These are phyloP conservation scores for Neoniphon sammara DNA, from an alignment of 2,797 vertebrate species.

Conservation along the genomic window DNA sequence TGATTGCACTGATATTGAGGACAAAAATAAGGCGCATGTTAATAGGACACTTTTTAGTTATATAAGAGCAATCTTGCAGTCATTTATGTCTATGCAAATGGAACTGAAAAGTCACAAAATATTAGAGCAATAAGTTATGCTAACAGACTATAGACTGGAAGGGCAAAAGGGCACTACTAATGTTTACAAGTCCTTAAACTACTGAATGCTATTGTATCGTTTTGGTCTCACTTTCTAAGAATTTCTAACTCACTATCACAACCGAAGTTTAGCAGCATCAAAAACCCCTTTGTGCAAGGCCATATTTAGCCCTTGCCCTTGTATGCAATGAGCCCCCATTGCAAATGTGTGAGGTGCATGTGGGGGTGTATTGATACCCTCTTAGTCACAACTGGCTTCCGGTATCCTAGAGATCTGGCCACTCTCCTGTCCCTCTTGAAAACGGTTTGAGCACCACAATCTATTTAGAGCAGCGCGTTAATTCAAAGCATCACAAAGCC, in stretches of 20 bases:
- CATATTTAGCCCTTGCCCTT: conserved; percentile 46
- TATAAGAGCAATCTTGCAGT: neutral
- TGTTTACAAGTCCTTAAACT: neutral
- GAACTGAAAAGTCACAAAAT: neutral
- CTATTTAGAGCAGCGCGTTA: conserved; percentile 70
- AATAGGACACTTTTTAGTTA: conserved; percentile 1
- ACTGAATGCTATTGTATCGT: neutral
- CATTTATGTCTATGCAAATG: neutral
- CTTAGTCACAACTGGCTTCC: conserved; percentile 68
- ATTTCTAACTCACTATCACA: conserved; percentile 19
- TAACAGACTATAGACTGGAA: neutral
- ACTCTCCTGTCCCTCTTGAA: conserved; percentile 51
- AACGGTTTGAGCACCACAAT: conserved; percentile 47
- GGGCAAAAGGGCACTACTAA: conserved; percentile 12
- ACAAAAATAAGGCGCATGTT: conserved; percentile 15
- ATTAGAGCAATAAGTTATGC: neutral
- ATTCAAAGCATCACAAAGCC: conserved; percentile 73
- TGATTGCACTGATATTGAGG: conserved; percentile 56
- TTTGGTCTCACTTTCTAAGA: conserved; percentile 3
- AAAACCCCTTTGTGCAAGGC: conserved; percentile 57
- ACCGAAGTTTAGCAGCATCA: conserved; percentile 56
- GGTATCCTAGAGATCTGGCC: conserved; percentile 70
- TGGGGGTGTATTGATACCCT: conserved; percentile 56
- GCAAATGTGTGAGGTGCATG: conserved; percentile 77
- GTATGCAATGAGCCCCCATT: conserved; percentile 51